phyloP scores from a whole-genome alignment of 1,140 invertebrate species.

The Phortica variegata region DNA sequence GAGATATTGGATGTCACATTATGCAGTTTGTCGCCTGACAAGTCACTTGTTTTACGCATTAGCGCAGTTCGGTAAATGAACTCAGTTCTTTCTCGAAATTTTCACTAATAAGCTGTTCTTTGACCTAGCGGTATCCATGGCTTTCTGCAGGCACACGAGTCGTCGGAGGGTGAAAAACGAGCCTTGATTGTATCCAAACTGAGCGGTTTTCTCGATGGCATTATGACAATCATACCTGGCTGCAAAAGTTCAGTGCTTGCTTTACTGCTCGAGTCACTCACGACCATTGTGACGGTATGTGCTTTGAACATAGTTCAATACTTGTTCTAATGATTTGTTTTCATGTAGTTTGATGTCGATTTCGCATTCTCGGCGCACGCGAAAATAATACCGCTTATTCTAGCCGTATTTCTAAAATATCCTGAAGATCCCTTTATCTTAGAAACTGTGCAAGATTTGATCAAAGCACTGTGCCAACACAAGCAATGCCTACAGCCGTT shows the following conservation, averaged over 20 bases:
- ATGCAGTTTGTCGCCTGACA: conserved; percentile 42
- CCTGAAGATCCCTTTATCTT: conserved; percentile 68
- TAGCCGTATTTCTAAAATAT: conserved; percentile 73
- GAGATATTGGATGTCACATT: conserved; percentile 45
- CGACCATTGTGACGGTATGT: conserved; percentile 66
- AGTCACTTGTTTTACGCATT: conserved; percentile 43
- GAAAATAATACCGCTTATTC: conserved; percentile 70
- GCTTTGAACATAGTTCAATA: neutral
- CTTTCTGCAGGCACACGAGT: conserved; percentile 63
- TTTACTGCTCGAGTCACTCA: conserved; percentile 69
- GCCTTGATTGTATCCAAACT: conserved; percentile 39
- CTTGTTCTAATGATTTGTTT: neutral
- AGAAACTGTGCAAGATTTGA: conserved; percentile 67
- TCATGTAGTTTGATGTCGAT: conserved; percentile 64
- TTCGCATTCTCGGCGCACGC: conserved; percentile 69
- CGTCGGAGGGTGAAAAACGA: conserved; percentile 37
- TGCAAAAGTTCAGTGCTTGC: conserved; percentile 65
- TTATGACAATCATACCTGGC: conserved; percentile 50
- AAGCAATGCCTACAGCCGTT: conserved; percentile 63
- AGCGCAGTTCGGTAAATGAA: conserved; percentile 38
- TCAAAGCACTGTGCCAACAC: conserved; percentile 69
- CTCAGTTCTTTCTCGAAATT: conserved; percentile 1
- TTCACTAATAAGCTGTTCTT: neutral
- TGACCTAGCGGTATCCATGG: conserved; percentile 44
- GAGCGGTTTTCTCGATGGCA: conserved; percentile 43